Evolutionary conservation across 2,113 vertebrate species (phyloP).

Genomic region (Bambusicola thoracicus): DNA sequence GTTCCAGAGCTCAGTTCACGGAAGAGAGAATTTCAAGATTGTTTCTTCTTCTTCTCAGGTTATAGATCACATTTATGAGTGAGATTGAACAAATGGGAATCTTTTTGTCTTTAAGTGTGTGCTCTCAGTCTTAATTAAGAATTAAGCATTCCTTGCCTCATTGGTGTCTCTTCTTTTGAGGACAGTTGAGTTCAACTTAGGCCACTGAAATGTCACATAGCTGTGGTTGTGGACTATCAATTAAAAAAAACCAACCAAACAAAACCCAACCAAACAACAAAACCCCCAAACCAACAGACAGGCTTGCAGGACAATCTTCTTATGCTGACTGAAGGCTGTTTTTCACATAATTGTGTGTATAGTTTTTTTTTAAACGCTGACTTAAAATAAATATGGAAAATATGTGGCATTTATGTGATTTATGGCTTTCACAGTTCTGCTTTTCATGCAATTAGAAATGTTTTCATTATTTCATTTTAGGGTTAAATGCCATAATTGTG

Average conservation of each 20-base stretch:
- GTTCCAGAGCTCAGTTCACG: background rate
- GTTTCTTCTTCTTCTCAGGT: background rate
- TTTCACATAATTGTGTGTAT: background rate
- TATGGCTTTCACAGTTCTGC: background rate
- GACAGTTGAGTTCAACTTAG: background rate
- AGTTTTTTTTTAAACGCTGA: background rate
- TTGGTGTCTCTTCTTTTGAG: background rate
- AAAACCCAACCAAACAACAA: background rate
- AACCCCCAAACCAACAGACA: background rate
- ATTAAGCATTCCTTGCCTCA: background rate
- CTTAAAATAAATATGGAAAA: background rate
- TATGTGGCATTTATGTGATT: background rate
- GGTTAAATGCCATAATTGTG: background rate
- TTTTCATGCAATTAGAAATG: background rate
- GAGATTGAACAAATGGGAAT: background rate
- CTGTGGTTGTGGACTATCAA: background rate
- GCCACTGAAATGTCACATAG: background rate
- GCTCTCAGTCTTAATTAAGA: background rate
- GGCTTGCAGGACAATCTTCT: background rate
- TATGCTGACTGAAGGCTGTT: background rate
- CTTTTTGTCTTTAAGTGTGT: background rate
- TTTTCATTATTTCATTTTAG: background rate
- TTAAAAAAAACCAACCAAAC: background rate
- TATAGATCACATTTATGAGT: accelerated
- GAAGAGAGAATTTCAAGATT: background rate